Evolutionary conservation across 2,113 vertebrate genomes (phyloP), one percentile per base, ranked within the genome.

Genomic region (Sceloporus undulatus): DNA sequence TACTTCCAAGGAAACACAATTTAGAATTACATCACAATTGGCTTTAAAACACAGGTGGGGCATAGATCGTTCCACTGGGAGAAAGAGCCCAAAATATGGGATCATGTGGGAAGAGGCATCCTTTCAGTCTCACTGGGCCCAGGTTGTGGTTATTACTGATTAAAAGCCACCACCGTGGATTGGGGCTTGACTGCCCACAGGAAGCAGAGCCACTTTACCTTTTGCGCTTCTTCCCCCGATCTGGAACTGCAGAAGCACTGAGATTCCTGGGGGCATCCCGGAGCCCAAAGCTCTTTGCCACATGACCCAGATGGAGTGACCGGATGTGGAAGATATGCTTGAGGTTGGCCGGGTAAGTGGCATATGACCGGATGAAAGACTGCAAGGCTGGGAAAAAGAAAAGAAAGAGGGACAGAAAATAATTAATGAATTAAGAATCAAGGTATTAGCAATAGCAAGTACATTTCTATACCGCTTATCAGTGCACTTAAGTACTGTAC

Each of bases 241-340:
- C 92, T 21, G 66, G 59, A 19, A 87, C 7, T 21, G 91, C 0
- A 1, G 93, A 42, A 77, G 91, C 85, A 25, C 91, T 90, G 23
- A 99, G 97, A 54, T 97, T 97, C 90, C 95, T 95, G 0, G 99
- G 99, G 0, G 98, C 98, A 16, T 99, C 99, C 91, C 99, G 96
- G 40, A 99, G 96, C 80, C 98, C 98, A 9, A 99, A 99, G 96
- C 98, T 99, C 97, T 99, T 99, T 1, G 97, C 96, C 90, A 97
- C 93, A 1, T 99, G 91, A 90, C 96, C 99, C 73, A 99, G 96
- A 93, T 99, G 99, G 65, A 99, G 96, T 25, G 93, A 88, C 4
- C 91, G 96, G 85, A 99, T 95, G 90, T 99, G 98, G 95, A 99
- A 99, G 96, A 99, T 96, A 87, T 98, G 97, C 93, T 98, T 99